Conservation (phyloP, 1,140 invertebrate species). For the Drosophila tropicalis region DNA sequence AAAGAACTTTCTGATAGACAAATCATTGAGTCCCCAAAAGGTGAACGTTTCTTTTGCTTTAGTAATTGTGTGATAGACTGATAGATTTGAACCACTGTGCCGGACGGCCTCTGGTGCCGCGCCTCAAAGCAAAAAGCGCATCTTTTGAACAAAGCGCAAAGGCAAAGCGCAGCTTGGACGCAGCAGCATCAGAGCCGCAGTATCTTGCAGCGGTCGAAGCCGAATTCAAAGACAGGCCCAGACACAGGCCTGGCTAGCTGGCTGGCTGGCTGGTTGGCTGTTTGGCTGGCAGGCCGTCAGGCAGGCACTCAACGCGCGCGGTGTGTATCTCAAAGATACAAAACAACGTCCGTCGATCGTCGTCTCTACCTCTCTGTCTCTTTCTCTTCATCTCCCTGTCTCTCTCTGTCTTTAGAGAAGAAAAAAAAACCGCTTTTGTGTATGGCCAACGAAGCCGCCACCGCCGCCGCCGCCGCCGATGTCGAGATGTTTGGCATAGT, state of each 20-base stretch:
- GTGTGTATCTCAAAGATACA: slow-evolving; percentile 79
- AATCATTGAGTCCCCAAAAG: too few species aligned
- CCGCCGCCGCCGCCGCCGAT: slow-evolving; percentile 40
- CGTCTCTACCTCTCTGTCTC: slow-evolving; percentile 40
- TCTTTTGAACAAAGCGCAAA: slow-evolving; percentile 77
- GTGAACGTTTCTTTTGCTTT: too few species aligned
- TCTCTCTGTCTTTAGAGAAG: neutral
- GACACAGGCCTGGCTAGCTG: slow-evolving; percentile 16
- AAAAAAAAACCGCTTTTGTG: slow-evolving; percentile 73
- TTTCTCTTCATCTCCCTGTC: slow-evolving; percentile 11
- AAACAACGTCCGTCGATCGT: slow-evolving; percentile 61
- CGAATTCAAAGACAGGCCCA: slow-evolving; percentile 13
- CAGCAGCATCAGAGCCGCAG: slow-evolving; percentile 26
- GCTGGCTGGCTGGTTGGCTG: neutral
- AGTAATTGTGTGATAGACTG: neutral
- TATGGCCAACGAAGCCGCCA: slow-evolving; percentile 57
- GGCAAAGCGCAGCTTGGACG: slow-evolving; percentile 62
- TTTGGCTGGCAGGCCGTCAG: neutral
- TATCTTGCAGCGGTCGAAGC: slow-evolving; percentile 22
- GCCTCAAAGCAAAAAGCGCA: slow-evolving; percentile 77
- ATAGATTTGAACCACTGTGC: slow-evolving; percentile 51
- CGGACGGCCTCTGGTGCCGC: slow-evolving; percentile 52
- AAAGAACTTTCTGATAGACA: too few species aligned
- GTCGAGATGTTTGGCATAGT: slow-evolving; percentile 77
- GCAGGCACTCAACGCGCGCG: slow-evolving; percentile 47